phyloP scores from a whole-genome alignment of 2,888 invertebrate species.

The Tetragnatha montana region DNA sequence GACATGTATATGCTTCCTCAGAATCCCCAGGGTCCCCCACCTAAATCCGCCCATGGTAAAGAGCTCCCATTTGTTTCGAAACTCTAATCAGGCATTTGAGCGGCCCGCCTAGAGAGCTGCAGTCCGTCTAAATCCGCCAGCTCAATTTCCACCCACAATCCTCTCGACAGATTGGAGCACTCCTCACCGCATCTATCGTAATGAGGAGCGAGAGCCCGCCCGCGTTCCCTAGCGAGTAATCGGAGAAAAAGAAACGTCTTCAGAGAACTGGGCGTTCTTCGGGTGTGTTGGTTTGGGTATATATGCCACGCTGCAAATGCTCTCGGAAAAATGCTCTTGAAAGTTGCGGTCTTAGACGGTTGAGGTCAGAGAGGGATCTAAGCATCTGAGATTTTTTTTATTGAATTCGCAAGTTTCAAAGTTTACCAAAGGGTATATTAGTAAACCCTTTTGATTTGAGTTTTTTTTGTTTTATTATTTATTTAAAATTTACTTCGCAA shows the following conservation, averaged over 20 bases:
- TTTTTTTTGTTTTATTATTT: too few relatives aligned
- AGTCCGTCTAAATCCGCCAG: conserved; percentile 16
- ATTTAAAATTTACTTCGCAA: too few relatives aligned
- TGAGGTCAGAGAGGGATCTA: too few relatives aligned
- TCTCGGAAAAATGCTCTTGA: too few relatives aligned
- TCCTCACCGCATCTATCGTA: neutral
- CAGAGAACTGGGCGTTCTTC: conserved; percentile 5
- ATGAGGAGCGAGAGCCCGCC: conserved; percentile 17
- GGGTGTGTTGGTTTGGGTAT: neutral
- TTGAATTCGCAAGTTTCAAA: too few relatives aligned
- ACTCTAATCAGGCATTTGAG: neutral
- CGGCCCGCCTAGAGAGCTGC: neutral
- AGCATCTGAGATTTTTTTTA: too few relatives aligned
- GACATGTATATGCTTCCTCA: too few relatives aligned
- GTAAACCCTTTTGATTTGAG: too few relatives aligned
- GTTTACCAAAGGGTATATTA: too few relatives aligned
- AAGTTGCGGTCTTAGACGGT: too few relatives aligned
- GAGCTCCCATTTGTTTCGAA: neutral
- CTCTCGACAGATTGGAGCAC: conserved; percentile 19
- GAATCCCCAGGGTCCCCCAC: neutral
- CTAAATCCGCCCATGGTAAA: neutral
- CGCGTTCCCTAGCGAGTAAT: neutral
- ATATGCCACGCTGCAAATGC: neutral
- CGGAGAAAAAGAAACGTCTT: conserved; percentile 5
- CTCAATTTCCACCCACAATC: conserved; percentile 7